phyloP scores from a whole-genome alignment of 2,888 invertebrate genomes.

The Chamaedrilus cognettii region DNA sequence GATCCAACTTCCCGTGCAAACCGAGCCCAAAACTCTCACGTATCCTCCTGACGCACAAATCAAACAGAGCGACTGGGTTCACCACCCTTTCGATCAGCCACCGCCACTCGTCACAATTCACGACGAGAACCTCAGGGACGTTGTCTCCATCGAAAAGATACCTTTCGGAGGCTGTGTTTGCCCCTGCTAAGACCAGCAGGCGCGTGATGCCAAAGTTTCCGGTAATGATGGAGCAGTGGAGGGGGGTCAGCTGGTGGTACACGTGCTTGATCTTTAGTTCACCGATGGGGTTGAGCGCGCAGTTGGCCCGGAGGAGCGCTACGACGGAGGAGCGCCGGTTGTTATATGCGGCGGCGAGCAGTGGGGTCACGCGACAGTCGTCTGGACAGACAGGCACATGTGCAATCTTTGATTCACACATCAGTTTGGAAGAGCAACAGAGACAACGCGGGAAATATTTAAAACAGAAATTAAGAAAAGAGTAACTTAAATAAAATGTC shows the following conservation, averaged over 20 bases:
- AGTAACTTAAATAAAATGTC: no score
- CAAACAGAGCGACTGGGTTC: slow-evolving; percentile 21
- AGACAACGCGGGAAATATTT: no score
- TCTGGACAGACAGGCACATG: no score
- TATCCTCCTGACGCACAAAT: slow-evolving; percentile 13
- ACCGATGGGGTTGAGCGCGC: slow-evolving; percentile 18
- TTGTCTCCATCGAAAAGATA: slow-evolving; percentile 11
- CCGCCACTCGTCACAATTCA: slow-evolving; percentile 14
- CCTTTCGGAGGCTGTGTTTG: slow-evolving; percentile 7
- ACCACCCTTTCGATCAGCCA: slow-evolving; percentile 17
- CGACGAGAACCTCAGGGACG: slow-evolving; percentile 9
- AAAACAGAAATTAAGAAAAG: no score
- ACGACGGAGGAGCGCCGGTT: slow-evolving; percentile 5
- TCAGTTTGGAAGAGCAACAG: no score
- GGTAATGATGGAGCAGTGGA: slow-evolving; percentile 23
- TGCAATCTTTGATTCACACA: no score
- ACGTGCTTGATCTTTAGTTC: slow-evolving; percentile 18
- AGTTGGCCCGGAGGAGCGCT: slow-evolving; percentile 19
- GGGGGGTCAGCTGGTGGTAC: slow-evolving; percentile 15
- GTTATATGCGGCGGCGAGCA: slow-evolving; percentile 21
- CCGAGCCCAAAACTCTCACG: slow-evolving; percentile 8
- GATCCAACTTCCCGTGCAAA: not conserved
- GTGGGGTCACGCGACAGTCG: slow-evolving; percentile 12
- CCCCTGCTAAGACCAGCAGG: slow-evolving; percentile 27
- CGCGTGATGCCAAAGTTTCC: slow-evolving; percentile 22